These are phyloP conservation scores for Gallinago solitaria DNA, from an alignment of 2,797 vertebrate genomes.

Conservation along the genomic window DNA sequence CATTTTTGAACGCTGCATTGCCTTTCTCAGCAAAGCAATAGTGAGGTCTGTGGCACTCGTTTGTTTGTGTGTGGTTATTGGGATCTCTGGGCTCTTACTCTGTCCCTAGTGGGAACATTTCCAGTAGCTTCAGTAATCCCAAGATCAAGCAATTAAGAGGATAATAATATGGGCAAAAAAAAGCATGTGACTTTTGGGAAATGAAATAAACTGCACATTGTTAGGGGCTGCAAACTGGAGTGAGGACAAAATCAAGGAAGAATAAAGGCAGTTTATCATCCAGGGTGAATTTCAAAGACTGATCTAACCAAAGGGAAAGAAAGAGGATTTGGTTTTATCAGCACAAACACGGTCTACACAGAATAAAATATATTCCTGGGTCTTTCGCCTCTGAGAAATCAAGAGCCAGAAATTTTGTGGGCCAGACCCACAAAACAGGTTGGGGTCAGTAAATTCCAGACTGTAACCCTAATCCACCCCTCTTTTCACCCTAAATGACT, in stretches of 20 bases:
- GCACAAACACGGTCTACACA: background rate
- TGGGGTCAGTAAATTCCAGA: background rate
- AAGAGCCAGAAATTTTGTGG: background rate
- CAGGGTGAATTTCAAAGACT: background rate
- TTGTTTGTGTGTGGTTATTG: background rate
- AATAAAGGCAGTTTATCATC: background rate
- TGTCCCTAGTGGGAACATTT: background rate
- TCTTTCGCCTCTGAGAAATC: background rate
- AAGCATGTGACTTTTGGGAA: background rate
- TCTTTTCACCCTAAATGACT: background rate
- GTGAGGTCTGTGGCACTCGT: background rate
- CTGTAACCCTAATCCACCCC: background rate
- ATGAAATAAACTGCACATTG: background rate
- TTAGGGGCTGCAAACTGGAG: background rate
- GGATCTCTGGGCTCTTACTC: background rate
- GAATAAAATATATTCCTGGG: background rate
- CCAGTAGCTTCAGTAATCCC: background rate
- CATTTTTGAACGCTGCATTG: background rate
- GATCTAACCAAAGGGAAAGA: background rate
- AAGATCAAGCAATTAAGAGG: background rate
- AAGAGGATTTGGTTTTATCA: background rate
- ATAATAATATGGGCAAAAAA: accelerated
- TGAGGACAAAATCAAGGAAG: background rate
- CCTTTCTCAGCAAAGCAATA: background rate
- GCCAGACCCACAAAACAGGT: background rate